phyloP scores from a whole-genome alignment of 2,888 invertebrate genomes.

The Drosophila phalerata region DNA sequence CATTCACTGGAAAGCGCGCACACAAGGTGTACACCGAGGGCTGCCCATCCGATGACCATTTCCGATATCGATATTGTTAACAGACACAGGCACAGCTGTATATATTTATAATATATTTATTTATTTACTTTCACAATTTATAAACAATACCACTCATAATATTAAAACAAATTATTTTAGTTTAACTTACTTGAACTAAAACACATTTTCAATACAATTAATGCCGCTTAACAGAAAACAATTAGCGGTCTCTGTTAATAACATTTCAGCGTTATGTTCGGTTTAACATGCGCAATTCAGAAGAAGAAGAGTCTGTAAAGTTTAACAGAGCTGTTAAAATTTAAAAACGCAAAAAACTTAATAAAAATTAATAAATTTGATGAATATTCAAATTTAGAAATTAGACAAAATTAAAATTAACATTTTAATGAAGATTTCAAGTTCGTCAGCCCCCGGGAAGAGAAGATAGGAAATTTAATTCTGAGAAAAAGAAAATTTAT shows the following conservation, averaged over 20 bases:
- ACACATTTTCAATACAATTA: neutral
- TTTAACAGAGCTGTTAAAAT: too few species aligned
- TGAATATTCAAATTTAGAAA: too few species aligned
- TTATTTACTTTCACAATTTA: neutral
- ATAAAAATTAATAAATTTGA: too few species aligned
- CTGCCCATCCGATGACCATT: too few species aligned
- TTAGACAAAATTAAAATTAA: too few species aligned
- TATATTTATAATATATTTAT: neutral
- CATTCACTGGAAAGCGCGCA: constrained; percentile 21
- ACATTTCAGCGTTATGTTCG: neutral
- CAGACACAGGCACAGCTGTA: neutral
- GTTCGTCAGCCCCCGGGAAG: too few species aligned
- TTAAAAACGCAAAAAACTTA: too few species aligned
- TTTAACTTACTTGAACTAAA: neutral
- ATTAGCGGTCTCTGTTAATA: neutral
- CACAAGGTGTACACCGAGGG: too few species aligned
- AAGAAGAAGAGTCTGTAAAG: constrained; percentile 67
- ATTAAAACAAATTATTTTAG: neutral
- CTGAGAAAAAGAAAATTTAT: too few species aligned
- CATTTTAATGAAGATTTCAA: too few species aligned
- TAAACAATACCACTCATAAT: neutral
- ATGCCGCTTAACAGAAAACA: neutral
- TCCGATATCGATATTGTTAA: too few species aligned
- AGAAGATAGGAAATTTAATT: too few species aligned
- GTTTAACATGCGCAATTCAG: neutral